Conservation (phyloP, 2,113 vertebrate species). For the Urocitellus parryii region DNA sequence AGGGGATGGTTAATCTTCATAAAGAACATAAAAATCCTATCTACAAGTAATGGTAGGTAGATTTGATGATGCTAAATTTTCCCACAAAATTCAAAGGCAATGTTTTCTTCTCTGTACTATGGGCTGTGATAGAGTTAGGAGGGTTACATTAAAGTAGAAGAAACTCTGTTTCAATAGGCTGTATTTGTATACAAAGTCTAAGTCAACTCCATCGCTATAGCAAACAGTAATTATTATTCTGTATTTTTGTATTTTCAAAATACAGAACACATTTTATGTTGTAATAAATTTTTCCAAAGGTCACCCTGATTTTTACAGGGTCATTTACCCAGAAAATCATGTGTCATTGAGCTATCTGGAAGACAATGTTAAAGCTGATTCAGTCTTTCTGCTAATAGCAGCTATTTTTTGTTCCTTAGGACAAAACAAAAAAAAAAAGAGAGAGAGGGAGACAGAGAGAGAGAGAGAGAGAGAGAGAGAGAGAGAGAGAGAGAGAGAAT, state of each 20-base stretch:
- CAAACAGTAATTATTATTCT: background rate
- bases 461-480: too few relatives aligned
- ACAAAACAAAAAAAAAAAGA: too few relatives aligned
- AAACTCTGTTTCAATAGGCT: background rate
- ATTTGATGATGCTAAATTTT: background rate
- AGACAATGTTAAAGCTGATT: background rate
- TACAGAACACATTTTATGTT: background rate
- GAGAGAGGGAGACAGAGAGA: background rate
- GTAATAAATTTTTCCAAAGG: background rate
- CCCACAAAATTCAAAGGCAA: background rate
- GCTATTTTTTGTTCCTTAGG: background rate
- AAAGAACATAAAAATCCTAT: background rate
- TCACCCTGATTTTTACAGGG: background rate
- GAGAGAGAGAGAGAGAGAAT: background rate
- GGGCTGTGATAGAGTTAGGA: background rate
- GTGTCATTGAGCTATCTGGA: background rate
- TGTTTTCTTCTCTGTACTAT: background rate
- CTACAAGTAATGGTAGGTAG: background rate
- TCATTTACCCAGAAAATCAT: background rate
- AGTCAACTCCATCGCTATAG: background rate
- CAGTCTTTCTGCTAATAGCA: background rate
- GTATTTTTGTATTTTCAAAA: background rate
- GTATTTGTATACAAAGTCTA: background rate
- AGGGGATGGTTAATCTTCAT: background rate
- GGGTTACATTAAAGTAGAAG: background rate